Base-by-base conservation (phyloP, 2,888 invertebrate species). In the Drosophila melanosoma region DNA sequence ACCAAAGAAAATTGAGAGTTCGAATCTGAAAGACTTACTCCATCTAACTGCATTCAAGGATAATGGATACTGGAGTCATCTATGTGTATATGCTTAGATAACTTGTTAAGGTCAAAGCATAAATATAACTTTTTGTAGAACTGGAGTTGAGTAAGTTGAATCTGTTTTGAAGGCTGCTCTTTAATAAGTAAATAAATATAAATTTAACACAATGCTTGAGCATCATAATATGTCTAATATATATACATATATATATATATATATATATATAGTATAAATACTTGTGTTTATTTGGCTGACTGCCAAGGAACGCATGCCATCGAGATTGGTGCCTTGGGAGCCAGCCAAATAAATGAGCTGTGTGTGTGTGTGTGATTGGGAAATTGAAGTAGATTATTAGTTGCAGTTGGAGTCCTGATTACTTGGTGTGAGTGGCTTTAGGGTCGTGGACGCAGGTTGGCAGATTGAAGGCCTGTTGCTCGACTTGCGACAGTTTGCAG, bases 401-500 rank as follows among this genome's bases (percentile, higher is more conserved):
- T 8, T 33, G 29, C 29, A 35, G 32, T 51, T 29, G 17, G 10
- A n/a, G 35, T 32, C 10, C 26, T n/a, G 26, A 45, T 51, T 64
- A 52, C 26, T 57, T 38, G n/a, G 60, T 40, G 33, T 52, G 32
- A 8, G 70, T 49, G 29, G 60, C 62, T 10, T 40, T 23, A 4
- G 60, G 57, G 12, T 63, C 36, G 5, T 54, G 15, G 35, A 53
- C 35, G 32, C 80, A 65, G 0, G 38, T 26, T 6, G 70, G 57
- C 20, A 88, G 45, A 20, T 66, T 74, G 15, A 83, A 78, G 23
- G 78, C 49, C 17, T 67, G 20, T 0, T 79, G 54, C 65, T 83
- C 83, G 3, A 32, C 35, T 0, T 53, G 52, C 10, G 66, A 68
- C 0, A 83, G 53, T 5, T 71, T 68, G 58, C 69, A 68, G 8